Evolutionary conservation across 2,113 vertebrate species (phyloP), one percentile per base, ranked within the genome.

Genomic region (Macaca mulatta): DNA sequence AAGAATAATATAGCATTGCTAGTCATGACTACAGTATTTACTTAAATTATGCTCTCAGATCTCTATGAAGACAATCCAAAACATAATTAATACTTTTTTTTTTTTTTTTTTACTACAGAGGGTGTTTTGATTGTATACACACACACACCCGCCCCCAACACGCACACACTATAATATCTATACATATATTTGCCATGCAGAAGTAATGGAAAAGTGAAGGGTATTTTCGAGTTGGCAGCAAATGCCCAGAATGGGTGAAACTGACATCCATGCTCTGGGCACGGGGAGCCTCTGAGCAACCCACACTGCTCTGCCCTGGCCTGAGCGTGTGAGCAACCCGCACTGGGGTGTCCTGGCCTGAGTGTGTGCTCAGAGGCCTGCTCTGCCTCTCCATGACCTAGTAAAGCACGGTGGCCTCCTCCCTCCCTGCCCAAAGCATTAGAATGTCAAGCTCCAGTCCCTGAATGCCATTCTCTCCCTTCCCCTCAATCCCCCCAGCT

Each of bases 11-110:
- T 57, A 96, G 77, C n/a, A 10, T 6, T 81, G 90, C n/a, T 48
- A 80, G 87, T 83, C 67, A n/a, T 8, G 70, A 93, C 83, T 70
- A 45, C 27, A 88, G 84, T 90, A 92, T 92, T 87, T 79, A 67
- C 87, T 93, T 84, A 92, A 97, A 96, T 96, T 92, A 94, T 55
- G 32, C 35, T 96, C 64, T 82, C 30, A 61, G 69, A 78, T 50
- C 87, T 77, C 92, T 98, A 64, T 90, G 95, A 95, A 96, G 87
- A 85, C 90, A 80, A 59, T 88, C 90, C 90, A 98, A 92, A 94
- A 45, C 70, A 74, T 48, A 90, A 97, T 94, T 74, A 92, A 91
- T 79, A 32, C 40, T 67, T 74, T 50, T 57, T 59, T 83, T 81
- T n/a, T 57, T 59, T 87, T 81, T 57, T 59, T 87, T 85, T 64